phyloP scores from a whole-genome alignment of 1,140 invertebrate species.

The Adelges cooleyi region DNA sequence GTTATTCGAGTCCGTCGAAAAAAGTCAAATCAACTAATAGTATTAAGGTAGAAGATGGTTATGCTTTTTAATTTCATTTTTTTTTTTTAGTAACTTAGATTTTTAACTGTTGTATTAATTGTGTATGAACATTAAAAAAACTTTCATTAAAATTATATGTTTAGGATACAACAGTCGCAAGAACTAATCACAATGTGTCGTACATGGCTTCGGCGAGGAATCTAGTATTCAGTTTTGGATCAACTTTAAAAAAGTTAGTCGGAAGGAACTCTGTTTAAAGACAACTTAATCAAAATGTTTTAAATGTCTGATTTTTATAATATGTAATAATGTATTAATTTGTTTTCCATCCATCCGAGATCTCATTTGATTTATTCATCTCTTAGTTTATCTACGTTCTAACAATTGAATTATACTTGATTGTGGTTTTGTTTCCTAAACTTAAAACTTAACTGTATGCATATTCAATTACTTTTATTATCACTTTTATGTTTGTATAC shows the following conservation, averaged over 20 bases:
- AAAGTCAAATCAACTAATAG: conserved; percentile 19
- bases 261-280: conserved; percentile 20
- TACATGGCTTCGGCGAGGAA: conserved; percentile 18
- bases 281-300: not conserved
- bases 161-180: conserved; percentile 17
- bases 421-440: not conserved
- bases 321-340: not conserved
- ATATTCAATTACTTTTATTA: not conserved
- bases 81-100: no score
- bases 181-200: not conserved
- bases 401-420: not conserved
- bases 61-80: no score
- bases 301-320: not conserved
- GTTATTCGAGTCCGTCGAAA: conserved; percentile 22
- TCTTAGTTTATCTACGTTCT: not conserved
- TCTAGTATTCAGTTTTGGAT: conserved; percentile 18
- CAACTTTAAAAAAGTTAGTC: conserved; percentile 20
- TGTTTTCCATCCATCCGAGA: not conserved
- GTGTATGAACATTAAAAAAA: no score
- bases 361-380: conserved; percentile 4
- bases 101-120: no score
- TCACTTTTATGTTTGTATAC: no score
- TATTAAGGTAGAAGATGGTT: not conserved
- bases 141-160: not conserved
- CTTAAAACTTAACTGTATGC: no score